These are phyloP conservation scores for Melopsittacus undulatus DNA, from an alignment of 2,797 vertebrate genomes.

Conservation along the genomic window DNA sequence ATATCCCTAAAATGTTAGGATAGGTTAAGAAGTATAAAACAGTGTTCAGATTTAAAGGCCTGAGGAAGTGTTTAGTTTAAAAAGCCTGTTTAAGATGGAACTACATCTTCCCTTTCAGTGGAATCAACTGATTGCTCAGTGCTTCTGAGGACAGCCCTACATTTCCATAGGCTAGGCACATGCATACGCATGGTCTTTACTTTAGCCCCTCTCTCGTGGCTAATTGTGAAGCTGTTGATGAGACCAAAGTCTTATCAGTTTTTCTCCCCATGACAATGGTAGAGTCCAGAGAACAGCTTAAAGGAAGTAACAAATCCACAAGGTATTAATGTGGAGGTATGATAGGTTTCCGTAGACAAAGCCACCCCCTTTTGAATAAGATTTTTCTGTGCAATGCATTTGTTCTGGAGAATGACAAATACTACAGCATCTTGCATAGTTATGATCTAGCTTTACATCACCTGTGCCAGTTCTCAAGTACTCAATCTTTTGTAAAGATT, in stretches of 20 bases:
- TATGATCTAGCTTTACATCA: background rate
- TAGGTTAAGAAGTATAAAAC: background rate
- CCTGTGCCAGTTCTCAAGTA: background rate
- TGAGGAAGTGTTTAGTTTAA: background rate
- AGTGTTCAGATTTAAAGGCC: background rate
- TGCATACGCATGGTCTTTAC: too few relatives aligned
- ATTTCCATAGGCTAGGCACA: too few relatives aligned
- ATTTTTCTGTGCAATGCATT: background rate
- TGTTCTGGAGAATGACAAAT: background rate
- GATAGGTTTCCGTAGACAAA: background rate
- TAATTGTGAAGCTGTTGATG: too few relatives aligned
- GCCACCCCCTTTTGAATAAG: background rate
- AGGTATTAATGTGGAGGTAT: background rate
- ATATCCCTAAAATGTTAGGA: background rate
- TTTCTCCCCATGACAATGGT: background rate
- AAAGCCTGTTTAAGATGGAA: background rate
- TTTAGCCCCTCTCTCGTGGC: too few relatives aligned
- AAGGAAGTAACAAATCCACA: background rate
- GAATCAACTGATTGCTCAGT: too few relatives aligned
- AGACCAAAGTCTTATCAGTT: background rate
- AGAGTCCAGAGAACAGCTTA: background rate
- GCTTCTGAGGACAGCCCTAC: too few relatives aligned
- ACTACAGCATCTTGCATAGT: background rate
- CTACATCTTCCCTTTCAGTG: too few relatives aligned
- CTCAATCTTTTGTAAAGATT: background rate